Evolutionary conservation across 2,888 invertebrate species (phyloP).

Genomic region (Crocallis elinguaria): DNA sequence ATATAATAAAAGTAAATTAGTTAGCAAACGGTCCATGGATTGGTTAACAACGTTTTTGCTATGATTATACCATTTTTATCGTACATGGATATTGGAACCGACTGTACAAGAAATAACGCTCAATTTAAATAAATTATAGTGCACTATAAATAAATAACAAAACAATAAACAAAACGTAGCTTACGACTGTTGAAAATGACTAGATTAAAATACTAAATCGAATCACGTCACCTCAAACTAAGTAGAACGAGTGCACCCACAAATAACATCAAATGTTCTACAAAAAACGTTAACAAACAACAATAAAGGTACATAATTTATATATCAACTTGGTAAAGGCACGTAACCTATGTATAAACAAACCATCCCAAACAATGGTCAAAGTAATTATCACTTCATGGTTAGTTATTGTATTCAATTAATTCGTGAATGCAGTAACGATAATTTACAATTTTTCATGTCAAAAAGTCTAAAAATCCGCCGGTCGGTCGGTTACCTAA

Average conservation of each 20-base stretch:
- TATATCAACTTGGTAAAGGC: slow-evolving; percentile 55
- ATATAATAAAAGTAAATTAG: no score
- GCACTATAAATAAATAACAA: not conserved
- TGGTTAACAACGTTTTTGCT: no score
- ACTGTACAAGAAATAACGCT: not conserved
- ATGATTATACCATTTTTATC: no score
- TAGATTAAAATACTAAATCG: not conserved
- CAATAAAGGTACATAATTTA: slow-evolving; percentile 42
- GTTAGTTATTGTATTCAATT: slow-evolving; percentile 21
- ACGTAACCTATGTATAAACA: slow-evolving; percentile 51
- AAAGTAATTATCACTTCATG: slow-evolving; percentile 28
- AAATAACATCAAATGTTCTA: slow-evolving; percentile 13
- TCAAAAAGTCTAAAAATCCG: no score
- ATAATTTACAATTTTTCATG: not conserved
- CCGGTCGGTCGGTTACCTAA: no score
- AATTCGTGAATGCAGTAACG: slow-evolving; percentile 15
- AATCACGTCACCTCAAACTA: not conserved
- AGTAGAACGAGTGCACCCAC: not conserved
- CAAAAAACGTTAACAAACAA: slow-evolving; percentile 49
- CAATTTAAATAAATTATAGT: not conserved
- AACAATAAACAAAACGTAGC: slow-evolving; percentile 4
- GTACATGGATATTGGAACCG: no score
- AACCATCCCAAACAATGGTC: slow-evolving; percentile 50
- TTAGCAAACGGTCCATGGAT: no score
- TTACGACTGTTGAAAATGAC: slow-evolving; percentile 25